phyloP scores from a whole-genome alignment of 2,797 vertebrate genomes.

The Psittacula derbiana region DNA sequence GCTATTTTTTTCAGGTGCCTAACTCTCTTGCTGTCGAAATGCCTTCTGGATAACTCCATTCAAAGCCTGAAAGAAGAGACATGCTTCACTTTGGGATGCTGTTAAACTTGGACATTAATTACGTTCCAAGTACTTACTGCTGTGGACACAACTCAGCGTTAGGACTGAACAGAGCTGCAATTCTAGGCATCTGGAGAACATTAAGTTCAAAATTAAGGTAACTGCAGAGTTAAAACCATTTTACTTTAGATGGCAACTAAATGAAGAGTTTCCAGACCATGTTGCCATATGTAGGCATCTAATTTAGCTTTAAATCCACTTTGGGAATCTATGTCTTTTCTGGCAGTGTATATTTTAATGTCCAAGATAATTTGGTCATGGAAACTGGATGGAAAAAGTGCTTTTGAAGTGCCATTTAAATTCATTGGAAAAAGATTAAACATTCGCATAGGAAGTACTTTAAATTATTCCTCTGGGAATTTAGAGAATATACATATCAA shows the following conservation, averaged over 20 bases:
- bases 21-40: not conserved
- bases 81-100: not conserved
- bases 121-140: not conserved
- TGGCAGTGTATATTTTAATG: not conserved
- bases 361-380: not conserved
- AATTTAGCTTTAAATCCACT: not conserved
- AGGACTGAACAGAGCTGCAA: not conserved
- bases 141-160: not conserved
- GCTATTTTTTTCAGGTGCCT: not conserved
- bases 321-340: not conserved
- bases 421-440: not conserved
- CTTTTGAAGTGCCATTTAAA: not conserved
- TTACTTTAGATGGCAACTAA: not conserved
- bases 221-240: not conserved
- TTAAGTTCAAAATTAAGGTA: not conserved
- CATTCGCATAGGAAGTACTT: not conserved
- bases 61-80: not conserved
- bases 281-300: not conserved
- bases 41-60: not conserved
- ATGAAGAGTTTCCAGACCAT: not conserved
- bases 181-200: not conserved
- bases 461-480: not conserved
- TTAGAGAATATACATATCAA: not conserved
- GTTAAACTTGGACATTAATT: not conserved
- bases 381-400: not conserved